Evolutionary conservation across 2,888 invertebrate genomes (phyloP), one percentile per base, ranked within the genome.

Genomic region (Campoplex nolae): DNA sequence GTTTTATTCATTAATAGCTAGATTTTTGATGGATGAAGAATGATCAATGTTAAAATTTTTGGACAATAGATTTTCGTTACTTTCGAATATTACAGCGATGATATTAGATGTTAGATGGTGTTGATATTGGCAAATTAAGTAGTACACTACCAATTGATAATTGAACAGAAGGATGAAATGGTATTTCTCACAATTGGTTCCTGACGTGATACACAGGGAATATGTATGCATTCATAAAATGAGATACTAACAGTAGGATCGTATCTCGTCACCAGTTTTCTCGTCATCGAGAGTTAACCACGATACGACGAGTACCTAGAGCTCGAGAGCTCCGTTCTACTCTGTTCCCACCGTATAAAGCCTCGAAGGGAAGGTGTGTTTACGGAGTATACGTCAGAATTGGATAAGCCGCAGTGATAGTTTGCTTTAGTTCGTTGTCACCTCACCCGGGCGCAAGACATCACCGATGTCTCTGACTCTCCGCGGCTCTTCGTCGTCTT

Each of bases 351-450:
- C 86, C 88, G 88, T 62, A 45, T 58, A 58, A 70, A 86, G 77
- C 62, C 73, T 77, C 85, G 79, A n/a, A 56, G 70, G 32, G 62
- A 62, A 77, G 88, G 85, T 85, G 87, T 90, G 89, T 92, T 90
- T 89, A 89, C 89, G 88, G 88, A 90, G 91, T 89, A 90, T 89
- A 90, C 89, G 90, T 92, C 91, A 89, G 70, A 88, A 91, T 89
- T 88, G 89, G 88, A 90, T 92, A 92, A 92, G 91, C 91, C 87
- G 90, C 82, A 90, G 89, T 90, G 92, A 93, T 93, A 92, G 92
- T 93, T 93, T 91, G 91, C 92, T 91, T 92, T 90, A 92, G 91
- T 92, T 93, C 90, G 88, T 86, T 79, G 70, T 74, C 83, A 73
- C 77, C 78, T 75, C 18, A 73, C 78, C 91, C 75, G 74, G 56